phyloP scores from a whole-genome alignment of 2,888 invertebrate species.

The Tiphia femorata region DNA sequence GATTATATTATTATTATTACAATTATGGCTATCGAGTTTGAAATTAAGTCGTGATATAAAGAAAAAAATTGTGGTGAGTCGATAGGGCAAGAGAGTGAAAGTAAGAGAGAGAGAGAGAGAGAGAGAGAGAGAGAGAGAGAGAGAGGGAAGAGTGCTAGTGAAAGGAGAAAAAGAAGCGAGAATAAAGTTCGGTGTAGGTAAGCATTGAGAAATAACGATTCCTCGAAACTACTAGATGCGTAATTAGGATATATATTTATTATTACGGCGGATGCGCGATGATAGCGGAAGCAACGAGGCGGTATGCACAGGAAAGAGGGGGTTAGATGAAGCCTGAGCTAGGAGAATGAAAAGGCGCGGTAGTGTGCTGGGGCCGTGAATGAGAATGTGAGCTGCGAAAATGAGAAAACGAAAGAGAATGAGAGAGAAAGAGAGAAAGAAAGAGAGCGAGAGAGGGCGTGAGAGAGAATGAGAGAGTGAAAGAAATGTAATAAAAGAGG shows the following conservation, averaged over 20 bases:
- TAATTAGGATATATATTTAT: slow-evolving; percentile 53
- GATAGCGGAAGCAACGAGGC: slow-evolving; percentile 33
- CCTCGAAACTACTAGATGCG: slow-evolving; percentile 60
- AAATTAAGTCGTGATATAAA: slow-evolving; percentile 65
- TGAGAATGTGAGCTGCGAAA: slow-evolving; percentile 1
- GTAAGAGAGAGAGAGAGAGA: slow-evolving; percentile 35
- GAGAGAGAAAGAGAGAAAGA: slow-evolving; percentile 3
- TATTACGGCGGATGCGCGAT: slow-evolving; percentile 41
- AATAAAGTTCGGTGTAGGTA: slow-evolving; percentile 38
- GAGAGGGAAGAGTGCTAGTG: slow-evolving; percentile 14
- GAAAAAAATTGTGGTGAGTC: slow-evolving; percentile 47
- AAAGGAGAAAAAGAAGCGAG: slow-evolving; percentile 14
- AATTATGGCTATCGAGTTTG: slow-evolving; percentile 65
- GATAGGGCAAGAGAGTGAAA: slow-evolving; percentile 14
- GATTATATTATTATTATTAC: slow-evolving; percentile 58
- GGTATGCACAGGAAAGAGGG: slow-evolving; percentile 23
- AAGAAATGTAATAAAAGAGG: slow-evolving; percentile 5
- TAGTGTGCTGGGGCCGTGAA: slow-evolving; percentile 17
- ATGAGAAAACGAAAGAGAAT: background rate
- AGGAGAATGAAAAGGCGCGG: slow-evolving; percentile 26
- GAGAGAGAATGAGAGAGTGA: slow-evolving; percentile 7
- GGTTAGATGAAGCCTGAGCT: slow-evolving; percentile 7
- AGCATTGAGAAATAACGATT: slow-evolving; percentile 54
- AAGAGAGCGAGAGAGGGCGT: slow-evolving; percentile 7
- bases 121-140: slow-evolving; percentile 13